A percentile compares a stretch with the other conserved stretches of the same genome.
phyloP scores from a whole-genome alignment of 2,797 vertebrate species.

The Micropoecilia bifurca region DNA sequence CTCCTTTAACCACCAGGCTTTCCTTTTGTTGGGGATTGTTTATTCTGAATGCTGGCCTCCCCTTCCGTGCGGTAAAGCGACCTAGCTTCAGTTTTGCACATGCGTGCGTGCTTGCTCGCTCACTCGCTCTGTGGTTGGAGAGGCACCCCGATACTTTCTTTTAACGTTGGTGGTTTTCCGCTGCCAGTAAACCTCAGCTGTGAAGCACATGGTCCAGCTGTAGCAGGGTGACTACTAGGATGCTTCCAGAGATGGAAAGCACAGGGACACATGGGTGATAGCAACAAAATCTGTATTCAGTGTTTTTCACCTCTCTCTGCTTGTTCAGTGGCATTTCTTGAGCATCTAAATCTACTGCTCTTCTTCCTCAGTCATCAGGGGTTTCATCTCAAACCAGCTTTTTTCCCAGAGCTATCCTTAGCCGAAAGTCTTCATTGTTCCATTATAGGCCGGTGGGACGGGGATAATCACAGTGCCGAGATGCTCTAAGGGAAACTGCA shows the following conservation, averaged over 20 bases:
- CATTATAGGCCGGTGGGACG: slow-evolving; percentile 61
- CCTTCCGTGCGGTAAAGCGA: slow-evolving; percentile 25
- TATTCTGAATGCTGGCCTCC: slow-evolving; percentile 34
- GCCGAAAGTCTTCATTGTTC: slow-evolving; percentile 72
- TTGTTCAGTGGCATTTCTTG: slow-evolving; percentile 17
- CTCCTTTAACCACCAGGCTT: slow-evolving; percentile 26
- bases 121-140: slow-evolving; percentile 43
- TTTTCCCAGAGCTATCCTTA: slow-evolving; percentile 66
- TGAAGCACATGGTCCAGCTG: slow-evolving; percentile 68
- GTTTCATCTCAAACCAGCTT: slow-evolving; percentile 38
- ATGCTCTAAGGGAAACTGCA: slow-evolving; percentile 55
- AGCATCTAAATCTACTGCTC: slow-evolving; percentile 27
- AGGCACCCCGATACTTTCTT: slow-evolving; percentile 60
- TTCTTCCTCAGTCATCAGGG: slow-evolving; percentile 43
- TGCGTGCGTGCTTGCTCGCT: slow-evolving; percentile 17
- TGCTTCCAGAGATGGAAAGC: slow-evolving; percentile 47
- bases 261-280: slow-evolving; percentile 27
- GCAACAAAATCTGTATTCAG: slow-evolving; percentile 29
- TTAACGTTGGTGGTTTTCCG: slow-evolving; percentile 62
- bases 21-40: slow-evolving; percentile 41
- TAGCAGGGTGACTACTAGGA: slow-evolving; percentile 66
- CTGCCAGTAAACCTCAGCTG: slow-evolving; percentile 74
- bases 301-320: slow-evolving; percentile 25
- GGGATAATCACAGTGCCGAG: slow-evolving; percentile 70
- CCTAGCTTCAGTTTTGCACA: slow-evolving; percentile 27